A percentile compares a stretch with the other conserved stretches of the same genome.
These are phyloP conservation scores for Neogale vison DNA, from an alignment of 2,113 vertebrate species.

Conservation along the genomic window DNA sequence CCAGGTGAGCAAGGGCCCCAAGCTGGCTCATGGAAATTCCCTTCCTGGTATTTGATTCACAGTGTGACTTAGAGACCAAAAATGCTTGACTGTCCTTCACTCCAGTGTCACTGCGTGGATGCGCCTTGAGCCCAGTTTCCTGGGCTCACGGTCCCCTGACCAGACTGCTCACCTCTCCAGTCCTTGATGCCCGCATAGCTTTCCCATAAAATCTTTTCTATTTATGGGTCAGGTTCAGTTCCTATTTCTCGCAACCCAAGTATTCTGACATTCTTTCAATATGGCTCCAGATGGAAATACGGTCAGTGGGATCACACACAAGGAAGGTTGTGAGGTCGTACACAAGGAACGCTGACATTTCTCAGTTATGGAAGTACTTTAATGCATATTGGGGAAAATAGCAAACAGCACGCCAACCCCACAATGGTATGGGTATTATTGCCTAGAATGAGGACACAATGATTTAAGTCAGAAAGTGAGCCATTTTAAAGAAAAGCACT, in stretches of 20 bases:
- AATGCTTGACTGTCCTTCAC: not conserved
- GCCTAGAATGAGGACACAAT: not conserved
- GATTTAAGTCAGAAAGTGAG: slow-evolving; percentile 41
- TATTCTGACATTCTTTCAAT: not conserved
- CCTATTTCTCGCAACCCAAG: not conserved
- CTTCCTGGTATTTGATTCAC: not conserved
- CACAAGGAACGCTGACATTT: not conserved
- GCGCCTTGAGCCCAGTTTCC: not conserved
- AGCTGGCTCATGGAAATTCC: not conserved
- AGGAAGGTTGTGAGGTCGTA: not conserved
- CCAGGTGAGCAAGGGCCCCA: not conserved
- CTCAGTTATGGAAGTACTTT: slow-evolving; percentile 44
- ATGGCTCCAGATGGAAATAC: not conserved
- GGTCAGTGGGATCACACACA: not conserved
- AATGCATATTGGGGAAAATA: slow-evolving; percentile 17
- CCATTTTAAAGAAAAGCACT: not conserved
- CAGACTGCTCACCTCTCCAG: not conserved
- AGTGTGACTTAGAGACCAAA: not conserved
- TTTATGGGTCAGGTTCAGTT: not conserved
- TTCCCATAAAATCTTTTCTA: not conserved
- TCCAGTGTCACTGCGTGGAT: not conserved
- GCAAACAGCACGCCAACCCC: slow-evolving; percentile 39
- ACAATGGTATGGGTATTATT: slow-evolving; percentile 14
- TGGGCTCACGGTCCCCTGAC: too few species aligned
- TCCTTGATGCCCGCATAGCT: not conserved